These are phyloP conservation scores for Esox masquinongy DNA, from an alignment of 2,797 vertebrate species.

Conservation along the genomic window DNA sequence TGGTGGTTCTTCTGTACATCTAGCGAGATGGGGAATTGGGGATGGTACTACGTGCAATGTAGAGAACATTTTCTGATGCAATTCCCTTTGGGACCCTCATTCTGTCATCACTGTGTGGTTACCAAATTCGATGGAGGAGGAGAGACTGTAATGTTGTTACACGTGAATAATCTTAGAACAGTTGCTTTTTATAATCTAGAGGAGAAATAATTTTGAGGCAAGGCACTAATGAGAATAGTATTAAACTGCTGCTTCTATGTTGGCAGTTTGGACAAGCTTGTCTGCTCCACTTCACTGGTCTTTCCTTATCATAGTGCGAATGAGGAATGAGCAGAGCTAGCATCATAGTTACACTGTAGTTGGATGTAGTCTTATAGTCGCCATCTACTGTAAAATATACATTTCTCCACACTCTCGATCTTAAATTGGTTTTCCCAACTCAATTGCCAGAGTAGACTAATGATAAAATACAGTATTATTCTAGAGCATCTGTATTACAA, in stretches of 20 bases:
- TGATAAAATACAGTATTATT: neutral
- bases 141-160: conserved; percentile 35
- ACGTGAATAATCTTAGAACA: conserved; percentile 23
- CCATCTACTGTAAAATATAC: neutral
- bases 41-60: neutral
- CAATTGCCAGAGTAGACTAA: neutral
- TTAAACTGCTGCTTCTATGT: neutral
- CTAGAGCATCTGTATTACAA: neutral
- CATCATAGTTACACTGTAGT: neutral
- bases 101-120: conserved; percentile 31
- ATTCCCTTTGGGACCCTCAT: conserved; percentile 38
- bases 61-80: conserved; percentile 29
- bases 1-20: conserved; percentile 11
- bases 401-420: neutral
- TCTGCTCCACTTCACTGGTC: conserved; percentile 22
- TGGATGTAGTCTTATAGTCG: neutral
- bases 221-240: conserved; percentile 3
- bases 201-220: conserved; percentile 33
- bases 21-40: neutral
- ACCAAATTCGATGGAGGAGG: conserved; percentile 17
- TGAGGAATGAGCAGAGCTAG: neutral
- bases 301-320: conserved; percentile 10
- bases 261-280: conserved; percentile 34
- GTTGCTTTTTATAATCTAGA: conserved; percentile 44
- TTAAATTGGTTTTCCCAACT: neutral